These are phyloP conservation scores for Druon quercuslanigerum DNA, from an alignment of 1,140 invertebrate genomes.

Conservation along the genomic window DNA sequence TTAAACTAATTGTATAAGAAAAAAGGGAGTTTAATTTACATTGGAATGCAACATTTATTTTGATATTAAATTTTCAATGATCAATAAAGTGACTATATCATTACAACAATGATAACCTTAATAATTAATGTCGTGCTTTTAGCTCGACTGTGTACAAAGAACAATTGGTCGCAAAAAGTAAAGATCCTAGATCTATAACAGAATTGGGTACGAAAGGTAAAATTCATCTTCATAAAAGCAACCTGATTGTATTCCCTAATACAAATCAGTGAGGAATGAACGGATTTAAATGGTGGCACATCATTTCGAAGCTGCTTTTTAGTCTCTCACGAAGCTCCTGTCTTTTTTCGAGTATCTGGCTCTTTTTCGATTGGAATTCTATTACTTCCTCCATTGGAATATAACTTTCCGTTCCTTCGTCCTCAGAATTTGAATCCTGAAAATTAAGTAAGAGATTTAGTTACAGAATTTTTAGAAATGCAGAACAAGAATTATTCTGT, in stretches of 20 bases:
- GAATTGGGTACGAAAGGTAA: slow-evolving; percentile 47
- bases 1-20: neutral
- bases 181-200: slow-evolving; percentile 42
- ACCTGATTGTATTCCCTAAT: slow-evolving; percentile 61
- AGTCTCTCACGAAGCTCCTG: slow-evolving; percentile 88
- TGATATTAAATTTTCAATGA: slow-evolving; percentile 66
- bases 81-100: slow-evolving; percentile 47
- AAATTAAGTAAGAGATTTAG: slow-evolving; percentile 35
- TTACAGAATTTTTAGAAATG: slow-evolving; percentile 15
- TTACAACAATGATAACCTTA: slow-evolving; percentile 45
- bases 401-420: slow-evolving; percentile 83
- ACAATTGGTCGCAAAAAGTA: slow-evolving; percentile 46
- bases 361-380: slow-evolving; percentile 85
- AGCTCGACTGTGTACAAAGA: slow-evolving; percentile 28
- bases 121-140: slow-evolving; percentile 43
- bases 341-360: slow-evolving; percentile 85
- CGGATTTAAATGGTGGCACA: slow-evolving; percentile 77
- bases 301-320: slow-evolving; percentile 86
- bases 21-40: slow-evolving; percentile 41
- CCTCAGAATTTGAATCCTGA: slow-evolving; percentile 82
- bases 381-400: slow-evolving; percentile 92
- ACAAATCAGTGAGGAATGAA: slow-evolving; percentile 67
- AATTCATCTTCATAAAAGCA: slow-evolving; percentile 58
- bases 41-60: slow-evolving; percentile 71
- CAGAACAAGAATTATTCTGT: slow-evolving; percentile 20